Conservation (phyloP, 2,797 vertebrate genomes). For the Ptychobarbus kaznakovi region DNA sequence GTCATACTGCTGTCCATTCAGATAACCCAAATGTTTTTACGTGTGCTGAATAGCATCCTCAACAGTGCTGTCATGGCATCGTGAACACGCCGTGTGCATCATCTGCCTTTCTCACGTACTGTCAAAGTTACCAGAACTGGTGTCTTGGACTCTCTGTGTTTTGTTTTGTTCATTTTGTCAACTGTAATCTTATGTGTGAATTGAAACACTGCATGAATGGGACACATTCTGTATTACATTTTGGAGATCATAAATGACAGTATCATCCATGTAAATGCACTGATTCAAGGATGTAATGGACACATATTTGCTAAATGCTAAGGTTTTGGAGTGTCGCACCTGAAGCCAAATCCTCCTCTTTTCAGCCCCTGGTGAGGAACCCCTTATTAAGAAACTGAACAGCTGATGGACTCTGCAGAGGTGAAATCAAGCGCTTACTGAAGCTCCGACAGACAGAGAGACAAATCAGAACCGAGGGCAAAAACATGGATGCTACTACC, state of each 20-base stretch:
- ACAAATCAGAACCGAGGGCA: slow-evolving; percentile 51
- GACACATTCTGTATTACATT: slow-evolving; percentile 18
- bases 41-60: slow-evolving; percentile 47
- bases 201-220: slow-evolving; percentile 53
- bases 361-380: slow-evolving; percentile 99
- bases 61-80: slow-evolving; percentile 17
- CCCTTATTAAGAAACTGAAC: slow-evolving; percentile 58
- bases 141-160: slow-evolving; percentile 36
- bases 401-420: slow-evolving; percentile 46
- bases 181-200: slow-evolving; percentile 40
- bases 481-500: slow-evolving; percentile 53
- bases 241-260: slow-evolving; percentile 2
- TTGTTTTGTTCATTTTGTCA: slow-evolving; percentile 41
- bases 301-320: slow-evolving; percentile 42
- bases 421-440: slow-evolving; percentile 48
- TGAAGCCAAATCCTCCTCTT: slow-evolving; percentile 99
- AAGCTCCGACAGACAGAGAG: slow-evolving; percentile 58
- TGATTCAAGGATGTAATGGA: slow-evolving; percentile 36
- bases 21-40: slow-evolving; percentile 32
- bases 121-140: slow-evolving; percentile 42
- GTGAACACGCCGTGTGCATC: slow-evolving; percentile 30
- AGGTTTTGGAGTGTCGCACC: slow-evolving; percentile 88
- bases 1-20: slow-evolving; percentile 46
- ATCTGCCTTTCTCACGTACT: slow-evolving; percentile 42
- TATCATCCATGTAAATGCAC: background rate